Conservation (phyloP, 2,797 vertebrate genomes). For the Brachyalestes nurse region DNA sequence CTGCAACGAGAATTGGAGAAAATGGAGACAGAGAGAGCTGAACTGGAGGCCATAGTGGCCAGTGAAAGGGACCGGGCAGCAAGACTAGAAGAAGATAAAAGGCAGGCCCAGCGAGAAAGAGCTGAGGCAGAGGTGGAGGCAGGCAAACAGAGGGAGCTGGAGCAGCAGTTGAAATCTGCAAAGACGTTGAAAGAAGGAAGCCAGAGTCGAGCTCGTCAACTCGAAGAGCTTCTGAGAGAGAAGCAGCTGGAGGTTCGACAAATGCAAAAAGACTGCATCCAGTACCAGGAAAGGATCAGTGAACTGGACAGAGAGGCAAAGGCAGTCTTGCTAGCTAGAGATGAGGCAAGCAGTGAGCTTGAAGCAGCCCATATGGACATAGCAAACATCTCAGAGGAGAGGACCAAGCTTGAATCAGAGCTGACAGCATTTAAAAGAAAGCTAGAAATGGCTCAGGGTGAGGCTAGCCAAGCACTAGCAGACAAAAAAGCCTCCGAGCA, state of each 20-base stretch:
- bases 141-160: constrained; percentile 83
- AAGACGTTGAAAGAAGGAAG: constrained; percentile 81
- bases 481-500: constrained; percentile 78
- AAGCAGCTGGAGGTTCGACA: constrained; percentile 95
- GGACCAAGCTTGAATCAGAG: constrained; percentile 77
- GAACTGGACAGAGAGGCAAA: constrained; percentile 86
- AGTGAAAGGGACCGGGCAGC: constrained; percentile 71
- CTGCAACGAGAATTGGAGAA: constrained; percentile 73
- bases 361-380: constrained; percentile 72
- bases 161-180: constrained; percentile 86
- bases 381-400: constrained; percentile 74
- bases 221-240: constrained; percentile 93
- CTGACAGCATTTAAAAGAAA: constrained; percentile 77
- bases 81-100: constrained; percentile 89
- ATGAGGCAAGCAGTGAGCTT: constrained; percentile 81
- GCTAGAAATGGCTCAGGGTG: constrained; percentile 83
- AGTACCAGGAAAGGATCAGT: constrained; percentile 92
- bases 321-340: constrained; percentile 80
- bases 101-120: constrained; percentile 84
- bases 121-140: constrained; percentile 79
- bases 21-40: constrained; percentile 72
- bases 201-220: constrained; percentile 85
- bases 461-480: constrained; percentile 76
- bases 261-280: constrained; percentile 92
- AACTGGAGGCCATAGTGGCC: constrained; percentile 75